Percentiles rank a stretch among this genome's conserved stretches.
phyloP scores from a whole-genome alignment of 2,888 invertebrate species.

The Tinea pellionella region DNA sequence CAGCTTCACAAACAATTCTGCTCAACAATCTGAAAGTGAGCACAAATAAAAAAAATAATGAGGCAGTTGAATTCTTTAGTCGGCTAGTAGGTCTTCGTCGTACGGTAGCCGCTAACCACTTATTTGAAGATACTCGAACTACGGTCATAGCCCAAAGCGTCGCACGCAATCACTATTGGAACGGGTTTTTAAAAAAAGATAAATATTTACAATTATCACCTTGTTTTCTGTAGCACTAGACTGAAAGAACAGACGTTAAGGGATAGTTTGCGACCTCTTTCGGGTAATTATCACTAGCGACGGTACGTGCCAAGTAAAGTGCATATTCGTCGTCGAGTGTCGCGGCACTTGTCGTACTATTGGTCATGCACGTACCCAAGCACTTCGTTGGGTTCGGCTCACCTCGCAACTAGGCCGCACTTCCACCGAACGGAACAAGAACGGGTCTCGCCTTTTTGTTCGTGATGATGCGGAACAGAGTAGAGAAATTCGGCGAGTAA shows the following conservation, averaged over 20 bases:
- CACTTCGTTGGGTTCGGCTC: background rate
- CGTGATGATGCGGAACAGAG: conserved; percentile 59
- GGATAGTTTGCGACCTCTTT: conserved; percentile 5
- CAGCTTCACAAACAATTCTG: background rate
- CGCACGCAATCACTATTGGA: background rate
- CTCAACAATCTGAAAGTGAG: conserved; percentile 20
- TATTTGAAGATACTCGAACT: conserved; percentile 15
- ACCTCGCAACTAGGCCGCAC: conserved; percentile 53
- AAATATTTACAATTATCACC: conserved; percentile 5
- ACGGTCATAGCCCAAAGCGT: conserved; percentile 1
- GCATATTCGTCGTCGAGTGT: background rate
- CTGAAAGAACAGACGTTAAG: background rate
- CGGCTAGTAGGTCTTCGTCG: conserved; percentile 24
- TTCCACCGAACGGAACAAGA: conserved; percentile 34
- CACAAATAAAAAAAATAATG: conserved; percentile 20
- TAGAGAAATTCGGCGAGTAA: conserved; percentile 65
- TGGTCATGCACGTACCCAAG: background rate
- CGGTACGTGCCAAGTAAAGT: background rate
- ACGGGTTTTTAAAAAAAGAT: background rate
- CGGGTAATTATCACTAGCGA: background rate
- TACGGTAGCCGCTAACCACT: conserved; percentile 22
- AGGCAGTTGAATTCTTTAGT: conserved; percentile 19
- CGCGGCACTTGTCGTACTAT: background rate
- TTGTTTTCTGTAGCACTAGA: background rate
- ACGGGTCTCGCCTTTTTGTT: conserved; percentile 63